Evolutionary conservation across 1,140 invertebrate genomes (phyloP), one percentile per base, ranked within the genome.

Genomic region (Mactra quadrangularis): DNA sequence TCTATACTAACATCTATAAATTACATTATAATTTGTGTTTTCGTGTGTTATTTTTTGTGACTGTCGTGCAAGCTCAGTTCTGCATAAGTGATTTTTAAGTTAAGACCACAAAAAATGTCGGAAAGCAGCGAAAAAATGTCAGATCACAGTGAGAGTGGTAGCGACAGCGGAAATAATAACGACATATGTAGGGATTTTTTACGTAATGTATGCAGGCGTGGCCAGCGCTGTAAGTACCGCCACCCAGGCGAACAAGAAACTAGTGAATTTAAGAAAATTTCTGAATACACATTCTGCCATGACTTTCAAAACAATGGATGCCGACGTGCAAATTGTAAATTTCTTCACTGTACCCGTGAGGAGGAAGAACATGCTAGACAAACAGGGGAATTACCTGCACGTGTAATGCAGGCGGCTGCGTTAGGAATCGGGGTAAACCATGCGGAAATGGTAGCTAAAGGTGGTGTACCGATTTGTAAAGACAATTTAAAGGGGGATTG

Each of bases 401-500:
- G 90, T 15, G 84, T 93, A 17, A 89, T 91, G 68, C 89, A 91
- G 82, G 88, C 87, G 25, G 89, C 88, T 6, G 86, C 89, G 11
- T 79, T 90, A 11, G 89, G 89, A 35, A 81, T 90, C 45, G 87
- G 89, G 7, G 84, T 86, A 2, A 81, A 84, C 29, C 84, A 85
- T 70, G 75, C 78, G 33, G 89, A 89, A 66, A 82, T 88, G 27
- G 50, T 91, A 19, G 76, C 87, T 41, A 87, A 89, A 75, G 87
- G 88, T 15, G 89, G 91, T 59, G 86, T 91, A 66, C 95, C 96
- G 0, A 92, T 96, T 52, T 97, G 96, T 88, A 96, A 96, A 90
- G 96, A 97, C 89, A 96, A 95, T 89, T 91, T 96, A 29, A 96
- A 96, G 90, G 96, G 96, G 2, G 94, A 95, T 64, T 97, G 96